phyloP scores from a whole-genome alignment of 1,140 invertebrate genomes.

The Melanaphis sacchari region DNA sequence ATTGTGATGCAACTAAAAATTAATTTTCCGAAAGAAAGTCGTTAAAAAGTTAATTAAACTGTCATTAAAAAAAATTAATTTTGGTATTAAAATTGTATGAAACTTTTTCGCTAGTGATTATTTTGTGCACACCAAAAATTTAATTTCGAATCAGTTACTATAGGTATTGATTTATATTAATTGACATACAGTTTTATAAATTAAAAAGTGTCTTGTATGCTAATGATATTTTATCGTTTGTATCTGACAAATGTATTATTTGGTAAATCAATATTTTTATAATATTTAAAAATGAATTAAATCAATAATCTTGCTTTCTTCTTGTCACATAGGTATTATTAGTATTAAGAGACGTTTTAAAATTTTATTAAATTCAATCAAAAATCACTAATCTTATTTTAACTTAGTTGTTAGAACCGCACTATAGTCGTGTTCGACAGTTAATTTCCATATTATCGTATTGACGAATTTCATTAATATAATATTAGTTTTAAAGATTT shows the following conservation, averaged over 20 bases:
- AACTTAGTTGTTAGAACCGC: too few species aligned
- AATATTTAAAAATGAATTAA: background rate
- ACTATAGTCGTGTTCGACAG: background rate
- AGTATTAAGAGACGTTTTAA: background rate
- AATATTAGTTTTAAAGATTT: too few species aligned
- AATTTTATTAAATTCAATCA: too few species aligned
- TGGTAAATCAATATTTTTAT: background rate
- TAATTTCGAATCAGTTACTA: constrained; percentile 17
- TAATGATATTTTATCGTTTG: background rate
- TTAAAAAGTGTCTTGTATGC: background rate
- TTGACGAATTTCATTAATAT: background rate
- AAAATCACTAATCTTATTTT: too few species aligned
- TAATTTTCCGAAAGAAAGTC: constrained; percentile 36
- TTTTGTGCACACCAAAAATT: background rate
- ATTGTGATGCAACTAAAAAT: constrained; percentile 18
- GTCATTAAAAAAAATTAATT: constrained; percentile 34
- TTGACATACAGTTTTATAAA: background rate
- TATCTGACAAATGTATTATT: background rate
- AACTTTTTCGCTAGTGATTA: constrained; percentile 32
- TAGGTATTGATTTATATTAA: constrained; percentile 23
- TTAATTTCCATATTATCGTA: background rate
- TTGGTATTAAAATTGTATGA: background rate
- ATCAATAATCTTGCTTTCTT: background rate
- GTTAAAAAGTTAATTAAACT: constrained; percentile 43
- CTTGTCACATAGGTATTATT: background rate